Evolutionary conservation across 2,113 vertebrate genomes (phyloP).

Genomic region (Tetraodon nigroviridis): DNA sequence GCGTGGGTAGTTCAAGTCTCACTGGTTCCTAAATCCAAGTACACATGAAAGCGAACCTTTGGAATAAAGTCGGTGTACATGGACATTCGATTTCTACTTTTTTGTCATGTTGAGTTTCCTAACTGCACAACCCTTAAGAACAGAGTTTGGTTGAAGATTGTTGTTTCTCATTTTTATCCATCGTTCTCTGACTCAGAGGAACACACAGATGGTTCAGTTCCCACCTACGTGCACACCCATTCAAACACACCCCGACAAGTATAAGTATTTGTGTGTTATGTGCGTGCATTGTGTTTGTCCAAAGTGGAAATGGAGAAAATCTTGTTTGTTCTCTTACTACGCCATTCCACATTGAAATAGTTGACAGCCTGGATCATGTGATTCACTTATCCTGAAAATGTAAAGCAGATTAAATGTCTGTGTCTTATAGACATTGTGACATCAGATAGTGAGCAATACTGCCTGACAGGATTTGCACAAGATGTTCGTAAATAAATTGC

Average conservation of each 20-base stretch:
- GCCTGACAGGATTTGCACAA: no score
- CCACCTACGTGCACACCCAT: slow-evolving; percentile 1
- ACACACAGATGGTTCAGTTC: not conserved
- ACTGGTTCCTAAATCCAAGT: not conserved
- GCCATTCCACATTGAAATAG: no score
- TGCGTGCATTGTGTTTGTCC: not conserved
- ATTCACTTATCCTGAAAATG: no score
- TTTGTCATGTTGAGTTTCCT: slow-evolving; percentile 14
- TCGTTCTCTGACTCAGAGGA: slow-evolving; percentile 7
- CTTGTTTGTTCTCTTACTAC: no score
- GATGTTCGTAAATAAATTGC: no score
- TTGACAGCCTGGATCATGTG: no score
- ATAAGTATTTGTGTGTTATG: slow-evolving; percentile 23
- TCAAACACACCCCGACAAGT: slow-evolving; percentile 13
- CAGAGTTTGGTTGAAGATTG: slow-evolving; percentile 2
- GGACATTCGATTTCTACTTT: not conserved
- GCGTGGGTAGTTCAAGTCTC: not conserved
- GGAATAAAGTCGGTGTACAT: not conserved
- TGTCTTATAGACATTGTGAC: no score
- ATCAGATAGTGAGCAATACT: no score
- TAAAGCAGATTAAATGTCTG: no score
- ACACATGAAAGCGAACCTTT: not conserved
- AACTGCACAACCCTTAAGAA: not conserved
- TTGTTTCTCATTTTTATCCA: slow-evolving; percentile 20
- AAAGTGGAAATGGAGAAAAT: no score